phyloP scores from a whole-genome alignment of 2,888 invertebrate species.

The Melanotus villosus region DNA sequence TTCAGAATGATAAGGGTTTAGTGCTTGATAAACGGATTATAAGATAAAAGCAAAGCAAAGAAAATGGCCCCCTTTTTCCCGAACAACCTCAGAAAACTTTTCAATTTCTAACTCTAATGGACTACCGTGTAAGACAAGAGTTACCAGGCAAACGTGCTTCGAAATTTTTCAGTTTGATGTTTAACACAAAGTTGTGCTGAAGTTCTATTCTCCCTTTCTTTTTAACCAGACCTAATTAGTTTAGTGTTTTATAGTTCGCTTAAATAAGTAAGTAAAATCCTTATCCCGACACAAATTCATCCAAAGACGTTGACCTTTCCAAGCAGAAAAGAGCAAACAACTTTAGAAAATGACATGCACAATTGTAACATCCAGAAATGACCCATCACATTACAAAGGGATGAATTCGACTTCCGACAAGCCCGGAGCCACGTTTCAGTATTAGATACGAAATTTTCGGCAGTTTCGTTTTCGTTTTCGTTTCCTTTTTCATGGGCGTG shows the following conservation, averaged over 20 bases:
- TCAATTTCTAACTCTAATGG: background rate
- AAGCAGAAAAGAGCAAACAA: background rate
- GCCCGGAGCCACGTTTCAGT: background rate
- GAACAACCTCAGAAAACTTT: background rate
- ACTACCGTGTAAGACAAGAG: background rate
- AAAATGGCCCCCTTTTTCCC: background rate
- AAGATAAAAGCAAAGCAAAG: background rate
- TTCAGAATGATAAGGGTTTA: background rate
- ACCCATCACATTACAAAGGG: background rate
- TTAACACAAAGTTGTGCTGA: too few species aligned
- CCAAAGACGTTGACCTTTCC: background rate
- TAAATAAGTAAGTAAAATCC: too few species aligned
- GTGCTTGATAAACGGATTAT: conserved; percentile 23
- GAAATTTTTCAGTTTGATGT: too few species aligned
- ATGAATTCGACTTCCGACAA: conserved; percentile 12
- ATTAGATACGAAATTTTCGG: background rate
- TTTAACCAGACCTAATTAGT: too few species aligned
- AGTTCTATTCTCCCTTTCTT: too few species aligned
- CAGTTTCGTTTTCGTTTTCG: background rate
- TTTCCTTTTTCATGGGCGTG: conserved; percentile 10
- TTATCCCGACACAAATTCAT: too few species aligned
- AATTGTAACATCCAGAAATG: background rate
- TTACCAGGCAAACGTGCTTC: background rate
- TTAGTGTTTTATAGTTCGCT: too few species aligned
- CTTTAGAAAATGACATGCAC: background rate